Evolutionary conservation across 1,140 invertebrate species (phyloP).

Genomic region (Ditylenchus dipsaci): DNA sequence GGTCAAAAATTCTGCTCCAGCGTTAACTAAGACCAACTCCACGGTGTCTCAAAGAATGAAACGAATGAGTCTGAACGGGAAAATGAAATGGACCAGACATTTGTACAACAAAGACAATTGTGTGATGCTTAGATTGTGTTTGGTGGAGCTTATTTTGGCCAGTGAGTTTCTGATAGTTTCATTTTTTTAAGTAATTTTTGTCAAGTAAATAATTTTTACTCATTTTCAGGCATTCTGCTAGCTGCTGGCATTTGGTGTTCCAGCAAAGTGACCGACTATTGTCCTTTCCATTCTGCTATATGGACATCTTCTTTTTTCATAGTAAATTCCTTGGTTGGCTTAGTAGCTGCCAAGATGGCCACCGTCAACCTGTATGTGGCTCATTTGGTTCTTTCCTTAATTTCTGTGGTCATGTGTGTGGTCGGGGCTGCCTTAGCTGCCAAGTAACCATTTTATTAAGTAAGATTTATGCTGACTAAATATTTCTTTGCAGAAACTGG

Average conservation of each 20-base stretch:
- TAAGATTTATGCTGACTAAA: not conserved
- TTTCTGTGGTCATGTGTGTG: constrained; percentile 47
- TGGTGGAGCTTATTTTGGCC: constrained; percentile 11
- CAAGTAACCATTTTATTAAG: constrained; percentile 18
- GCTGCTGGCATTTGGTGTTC: constrained; percentile 48
- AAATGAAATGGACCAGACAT: not conserved
- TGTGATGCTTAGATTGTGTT: not conserved
- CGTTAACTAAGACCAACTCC: not conserved
- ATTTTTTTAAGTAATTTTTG: not conserved
- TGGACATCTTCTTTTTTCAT: constrained; percentile 49
- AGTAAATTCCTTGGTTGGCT: constrained; percentile 47
- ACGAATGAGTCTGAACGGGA: not conserved
- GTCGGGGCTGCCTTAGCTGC: constrained; percentile 33
- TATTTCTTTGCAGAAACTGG: constrained; percentile 35
- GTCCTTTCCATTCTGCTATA: constrained; percentile 52
- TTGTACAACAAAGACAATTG: not conserved
- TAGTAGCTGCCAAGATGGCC: constrained; percentile 43
- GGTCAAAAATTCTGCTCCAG: not conserved
- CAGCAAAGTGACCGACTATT: constrained; percentile 48
- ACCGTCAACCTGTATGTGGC: constrained; percentile 43
- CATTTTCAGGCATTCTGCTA: constrained; percentile 41
- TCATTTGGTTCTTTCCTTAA: constrained; percentile 46
- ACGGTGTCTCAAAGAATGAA: not conserved
- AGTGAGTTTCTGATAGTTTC: constrained; percentile 1
- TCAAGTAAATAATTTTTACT: not conserved